These are phyloP conservation scores for Phaenicophaeus curvirostris DNA, from an alignment of 2,797 vertebrate species.

Conservation along the genomic window DNA sequence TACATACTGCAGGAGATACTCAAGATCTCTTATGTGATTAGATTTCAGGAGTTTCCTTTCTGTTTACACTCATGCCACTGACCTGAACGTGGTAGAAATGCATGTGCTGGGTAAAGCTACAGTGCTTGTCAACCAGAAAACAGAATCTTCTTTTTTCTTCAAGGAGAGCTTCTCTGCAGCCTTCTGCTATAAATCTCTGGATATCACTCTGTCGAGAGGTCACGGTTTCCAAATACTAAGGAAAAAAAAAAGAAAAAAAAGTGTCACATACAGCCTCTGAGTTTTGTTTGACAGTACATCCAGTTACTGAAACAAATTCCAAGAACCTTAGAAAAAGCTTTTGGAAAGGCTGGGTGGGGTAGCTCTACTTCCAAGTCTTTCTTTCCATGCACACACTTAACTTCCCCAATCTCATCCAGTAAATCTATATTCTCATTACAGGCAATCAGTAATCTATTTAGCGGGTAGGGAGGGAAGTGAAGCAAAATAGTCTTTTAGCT, in stretches of 20 bases:
- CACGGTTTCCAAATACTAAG: slow-evolving; percentile 89
- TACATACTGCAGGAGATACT: not conserved
- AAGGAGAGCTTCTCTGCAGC: slow-evolving; percentile 91
- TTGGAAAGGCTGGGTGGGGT: not conserved
- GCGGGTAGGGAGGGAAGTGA: not conserved
- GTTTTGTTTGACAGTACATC: not conserved
- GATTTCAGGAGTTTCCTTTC: not conserved
- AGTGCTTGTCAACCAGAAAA: slow-evolving; percentile 97
- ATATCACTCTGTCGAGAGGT: slow-evolving; percentile 92
- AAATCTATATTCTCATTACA: not conserved
- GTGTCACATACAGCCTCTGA: not conserved
- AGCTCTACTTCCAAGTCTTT: not conserved
- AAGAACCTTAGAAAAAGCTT: not conserved
- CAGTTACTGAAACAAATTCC: not conserved
- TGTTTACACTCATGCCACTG: not conserved
- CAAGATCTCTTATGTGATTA: not conserved
- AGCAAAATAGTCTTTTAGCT: not conserved
- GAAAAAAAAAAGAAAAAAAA: not conserved
- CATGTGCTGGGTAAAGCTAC: slow-evolving; percentile 86
- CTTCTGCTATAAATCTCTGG: slow-evolving; percentile 93
- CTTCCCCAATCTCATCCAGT: not conserved
- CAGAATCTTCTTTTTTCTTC: slow-evolving; percentile 97
- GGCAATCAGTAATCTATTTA: not conserved
- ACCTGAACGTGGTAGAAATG: slow-evolving; percentile 90
- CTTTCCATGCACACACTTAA: not conserved